phyloP scores from a whole-genome alignment of 2,888 invertebrate species.

The Lasius platythorax region DNA sequence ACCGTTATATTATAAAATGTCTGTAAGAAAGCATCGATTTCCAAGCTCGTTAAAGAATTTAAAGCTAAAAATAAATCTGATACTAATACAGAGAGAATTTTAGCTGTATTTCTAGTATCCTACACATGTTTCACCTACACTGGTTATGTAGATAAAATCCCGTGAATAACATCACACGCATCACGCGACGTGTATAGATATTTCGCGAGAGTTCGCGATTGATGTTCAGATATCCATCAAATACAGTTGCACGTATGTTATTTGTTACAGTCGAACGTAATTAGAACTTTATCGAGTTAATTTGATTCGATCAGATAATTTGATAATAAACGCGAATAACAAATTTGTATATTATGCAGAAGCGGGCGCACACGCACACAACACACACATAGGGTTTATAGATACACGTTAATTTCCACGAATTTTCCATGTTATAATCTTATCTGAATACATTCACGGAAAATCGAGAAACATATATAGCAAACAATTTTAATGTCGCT shows the following conservation, averaged over 20 bases:
- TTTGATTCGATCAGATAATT: slow-evolving; percentile 22
- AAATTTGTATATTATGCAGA: not conserved
- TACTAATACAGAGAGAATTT: not conserved
- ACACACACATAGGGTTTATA: not conserved
- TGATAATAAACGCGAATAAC: slow-evolving; percentile 18
- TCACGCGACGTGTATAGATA: slow-evolving; percentile 8
- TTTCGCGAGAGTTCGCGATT: not conserved
- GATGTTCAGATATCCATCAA: slow-evolving; percentile 22
- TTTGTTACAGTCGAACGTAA: slow-evolving; percentile 13
- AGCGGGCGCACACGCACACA: not conserved
- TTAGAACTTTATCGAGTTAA: slow-evolving; percentile 46
- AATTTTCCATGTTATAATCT: not conserved
- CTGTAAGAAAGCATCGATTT: not conserved
- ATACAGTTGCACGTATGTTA: slow-evolving; percentile 6
- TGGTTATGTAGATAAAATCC: slow-evolving; percentile 17
- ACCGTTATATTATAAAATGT: not conserved
- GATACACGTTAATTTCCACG: slow-evolving; percentile 4
- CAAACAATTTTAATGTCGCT: slow-evolving; percentile 15
- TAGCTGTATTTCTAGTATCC: slow-evolving; percentile 2
- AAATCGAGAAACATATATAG: slow-evolving; percentile 5
- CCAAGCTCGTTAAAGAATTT: not conserved
- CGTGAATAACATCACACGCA: slow-evolving; percentile 29
- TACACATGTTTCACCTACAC: not conserved
- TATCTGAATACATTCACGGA: not conserved
- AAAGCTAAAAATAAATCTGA: not conserved